phyloP scores from a whole-genome alignment of 2,797 vertebrate genomes.

The Enteromius radiatus region DNA sequence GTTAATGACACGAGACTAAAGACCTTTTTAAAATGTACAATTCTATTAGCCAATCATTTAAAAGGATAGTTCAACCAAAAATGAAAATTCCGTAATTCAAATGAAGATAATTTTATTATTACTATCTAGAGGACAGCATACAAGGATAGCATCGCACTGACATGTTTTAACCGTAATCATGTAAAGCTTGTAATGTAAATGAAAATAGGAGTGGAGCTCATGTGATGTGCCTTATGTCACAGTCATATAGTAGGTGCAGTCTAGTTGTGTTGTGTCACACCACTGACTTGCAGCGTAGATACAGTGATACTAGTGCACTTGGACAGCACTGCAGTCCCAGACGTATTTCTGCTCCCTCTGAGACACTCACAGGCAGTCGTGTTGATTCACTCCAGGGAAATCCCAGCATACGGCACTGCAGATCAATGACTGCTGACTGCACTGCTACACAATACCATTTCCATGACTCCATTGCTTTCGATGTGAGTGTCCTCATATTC shows the following conservation, averaged over 20 bases:
- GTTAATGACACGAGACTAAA: background rate
- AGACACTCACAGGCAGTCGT: conserved; percentile 20
- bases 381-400: conserved; percentile 48
- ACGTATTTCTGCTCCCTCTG: conserved; percentile 27
- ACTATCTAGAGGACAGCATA: background rate
- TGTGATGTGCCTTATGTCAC: background rate
- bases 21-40: too few relatives aligned
- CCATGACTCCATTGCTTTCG: conserved; percentile 32
- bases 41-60: background rate
- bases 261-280: background rate
- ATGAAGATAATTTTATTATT: too few relatives aligned
- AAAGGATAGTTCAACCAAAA: too few relatives aligned
- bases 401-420: conserved; percentile 32
- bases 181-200: background rate
- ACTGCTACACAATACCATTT: conserved; percentile 39
- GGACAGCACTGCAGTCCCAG: conserved; percentile 43
- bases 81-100: too few relatives aligned
- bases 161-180: background rate
- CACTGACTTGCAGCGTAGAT: background rate
- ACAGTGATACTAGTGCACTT: background rate
- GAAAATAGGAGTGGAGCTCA: background rate
- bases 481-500: background rate
- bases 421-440: conserved; percentile 57
- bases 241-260: background rate
- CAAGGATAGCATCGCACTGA: background rate